Base-by-base conservation (phyloP, 53 echinoderm and acorn worm species). In the Holothuria scabra region DNA sequence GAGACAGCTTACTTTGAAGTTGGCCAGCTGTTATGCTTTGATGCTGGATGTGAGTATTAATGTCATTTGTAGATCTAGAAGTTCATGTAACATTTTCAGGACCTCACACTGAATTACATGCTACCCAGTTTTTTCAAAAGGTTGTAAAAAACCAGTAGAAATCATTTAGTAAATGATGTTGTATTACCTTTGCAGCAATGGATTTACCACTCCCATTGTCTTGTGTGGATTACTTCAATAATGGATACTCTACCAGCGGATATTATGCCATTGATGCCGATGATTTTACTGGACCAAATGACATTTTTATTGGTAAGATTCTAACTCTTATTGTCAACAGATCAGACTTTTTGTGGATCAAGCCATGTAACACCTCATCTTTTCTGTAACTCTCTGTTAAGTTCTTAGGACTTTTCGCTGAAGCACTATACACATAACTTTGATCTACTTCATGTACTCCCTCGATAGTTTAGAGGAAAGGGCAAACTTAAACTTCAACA, bases 221-320 rank as follows among this genome's bases (percentile, higher is more conserved):
- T 0, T 92, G 92, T 55, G 28, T 30, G 16, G 89, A 74, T 1
- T 67, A 83, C 20, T 56, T 12, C 12, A 18, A 86, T 64, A 48
- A 26, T 19, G 92, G 92, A 16, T 49, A 56, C 29, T 76, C 79
- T 46, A 86, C 83, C 58, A 85, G 82, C 35, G 89, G 89, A 44
- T 48, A 67, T 21, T 92, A 89, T 66, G 74, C 85, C 25, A 67
- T 92, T 25, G 83, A 92, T 34, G 65, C 81, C 5, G 90, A 90
- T 49, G 90, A 81, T 31, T 16, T 32, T 20, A 35, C 28, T 41
- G 67, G 79, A n/a, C 80, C 78, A 16, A 71, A 69, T 32, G 74
- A 69, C 31, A 28, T 79, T 6, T 70, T 90, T 49, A 19, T 76
- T 16, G 76, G 76, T 76, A 49, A 76, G 76, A 28, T 16, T 12